phyloP scores from a whole-genome alignment of 2,888 invertebrate species.

The Tetragonisca angustula region DNA sequence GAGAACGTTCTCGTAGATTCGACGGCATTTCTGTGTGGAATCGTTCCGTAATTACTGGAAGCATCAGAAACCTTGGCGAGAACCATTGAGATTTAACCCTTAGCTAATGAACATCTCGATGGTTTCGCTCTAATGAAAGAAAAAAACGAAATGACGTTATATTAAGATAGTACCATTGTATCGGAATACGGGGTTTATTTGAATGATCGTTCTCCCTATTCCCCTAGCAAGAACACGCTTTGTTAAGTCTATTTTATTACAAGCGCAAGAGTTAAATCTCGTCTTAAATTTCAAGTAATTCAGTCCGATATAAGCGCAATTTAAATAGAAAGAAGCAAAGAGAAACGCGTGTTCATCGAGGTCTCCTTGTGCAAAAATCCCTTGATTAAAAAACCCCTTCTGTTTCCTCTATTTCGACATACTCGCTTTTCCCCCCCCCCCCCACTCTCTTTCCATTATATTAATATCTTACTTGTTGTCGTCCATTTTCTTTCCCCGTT shows the following conservation, averaged over 20 bases:
- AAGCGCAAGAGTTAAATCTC: constrained; percentile 18
- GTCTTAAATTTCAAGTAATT: neutral
- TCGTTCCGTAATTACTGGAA: constrained; percentile 45
- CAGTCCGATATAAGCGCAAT: constrained; percentile 17
- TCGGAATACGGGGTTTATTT: constrained; percentile 1
- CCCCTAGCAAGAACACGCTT: neutral
- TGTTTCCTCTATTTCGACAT: neutral
- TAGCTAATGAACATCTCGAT: neutral
- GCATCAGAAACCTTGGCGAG: constrained; percentile 44
- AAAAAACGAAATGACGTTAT: neutral
- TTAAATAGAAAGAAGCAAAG: constrained; percentile 7
- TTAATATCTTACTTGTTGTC: constrained; percentile 27
- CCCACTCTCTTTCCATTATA: neutral
- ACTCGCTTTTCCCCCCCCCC: neutral
- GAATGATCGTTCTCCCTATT: constrained; percentile 22
- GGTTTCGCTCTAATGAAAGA: neutral
- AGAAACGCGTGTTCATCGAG: neutral
- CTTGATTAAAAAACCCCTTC: neutral
- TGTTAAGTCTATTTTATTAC: neutral
- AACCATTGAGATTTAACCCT: constrained; percentile 15
- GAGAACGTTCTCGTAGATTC: constrained; percentile 15
- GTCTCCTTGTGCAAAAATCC: constrained; percentile 14
- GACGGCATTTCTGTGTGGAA: constrained; percentile 10
- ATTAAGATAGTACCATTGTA: neutral
- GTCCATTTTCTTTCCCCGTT: constrained; percentile 41